A percentile compares a stretch with the other conserved stretches of the same genome.
Conservation (phyloP, 2,888 invertebrate genomes). For the Amaurobius ferox region DNA sequence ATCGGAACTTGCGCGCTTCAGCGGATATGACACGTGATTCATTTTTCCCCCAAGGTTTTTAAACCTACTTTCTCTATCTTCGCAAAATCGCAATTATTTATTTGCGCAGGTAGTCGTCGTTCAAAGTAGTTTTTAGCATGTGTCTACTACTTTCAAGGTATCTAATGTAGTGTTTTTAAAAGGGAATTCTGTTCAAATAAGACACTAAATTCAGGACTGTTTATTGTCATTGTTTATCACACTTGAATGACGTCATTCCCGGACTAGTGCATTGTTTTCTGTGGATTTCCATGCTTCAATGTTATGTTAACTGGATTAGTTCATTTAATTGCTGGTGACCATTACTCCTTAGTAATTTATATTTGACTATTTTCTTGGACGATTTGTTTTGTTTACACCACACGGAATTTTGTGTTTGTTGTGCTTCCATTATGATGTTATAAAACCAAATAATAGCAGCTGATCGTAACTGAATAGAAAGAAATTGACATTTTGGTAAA, state of each 20-base stretch:
- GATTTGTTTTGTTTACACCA: too few relatives aligned
- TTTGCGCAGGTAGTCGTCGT: not conserved
- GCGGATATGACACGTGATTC: not conserved
- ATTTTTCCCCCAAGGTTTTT: not conserved
- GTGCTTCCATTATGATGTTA: too few relatives aligned
- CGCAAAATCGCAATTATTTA: not conserved
- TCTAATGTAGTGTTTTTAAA: not conserved
- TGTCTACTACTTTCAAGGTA: not conserved
- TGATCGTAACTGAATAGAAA: too few relatives aligned
- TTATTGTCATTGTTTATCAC: not conserved
- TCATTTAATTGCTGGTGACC: not conserved
- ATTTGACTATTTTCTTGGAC: too few relatives aligned
- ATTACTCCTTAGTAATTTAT: too few relatives aligned
- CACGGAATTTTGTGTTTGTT: too few relatives aligned
- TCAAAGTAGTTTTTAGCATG: not conserved
- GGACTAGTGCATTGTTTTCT: not conserved
- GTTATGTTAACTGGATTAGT: not conserved
- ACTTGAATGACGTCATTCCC: not conserved
- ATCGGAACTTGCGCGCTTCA: not conserved
- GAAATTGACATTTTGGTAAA: too few relatives aligned
- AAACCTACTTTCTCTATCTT: conserved; percentile 24
- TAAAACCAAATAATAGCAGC: too few relatives aligned
- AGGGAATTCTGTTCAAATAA: too few relatives aligned
- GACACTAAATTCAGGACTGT: too few relatives aligned
- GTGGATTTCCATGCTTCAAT: not conserved